Evolutionary conservation across 2,888 invertebrate species (phyloP).

Genomic region (Beris morrisii): DNA sequence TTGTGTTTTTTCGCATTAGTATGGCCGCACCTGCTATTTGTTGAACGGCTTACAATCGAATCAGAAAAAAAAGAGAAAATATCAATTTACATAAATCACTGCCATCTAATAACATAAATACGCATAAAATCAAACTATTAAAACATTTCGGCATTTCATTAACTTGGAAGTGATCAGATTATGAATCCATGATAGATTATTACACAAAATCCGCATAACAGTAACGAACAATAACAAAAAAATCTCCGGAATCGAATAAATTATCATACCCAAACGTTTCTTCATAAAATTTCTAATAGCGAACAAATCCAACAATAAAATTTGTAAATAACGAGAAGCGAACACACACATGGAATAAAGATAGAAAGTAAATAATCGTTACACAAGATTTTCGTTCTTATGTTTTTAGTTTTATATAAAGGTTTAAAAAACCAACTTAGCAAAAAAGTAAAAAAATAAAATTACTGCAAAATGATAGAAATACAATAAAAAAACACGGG

Average conservation of each 20-base stretch:
- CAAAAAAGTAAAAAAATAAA: constrained; percentile 21
- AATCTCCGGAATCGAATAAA: too few relatives aligned
- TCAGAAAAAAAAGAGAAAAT: too few relatives aligned
- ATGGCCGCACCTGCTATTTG: too few relatives aligned
- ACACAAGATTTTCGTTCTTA: constrained; percentile 27
- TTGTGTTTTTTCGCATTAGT: too few relatives aligned
- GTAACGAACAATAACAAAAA: too few relatives aligned
- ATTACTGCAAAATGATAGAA: background rate
- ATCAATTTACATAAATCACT: too few relatives aligned
- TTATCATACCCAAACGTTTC: background rate
- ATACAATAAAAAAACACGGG: constrained; percentile 20
- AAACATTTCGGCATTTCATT: background rate
- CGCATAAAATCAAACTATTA: too few relatives aligned
- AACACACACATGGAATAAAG: constrained; percentile 25
- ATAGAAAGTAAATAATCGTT: constrained; percentile 4
- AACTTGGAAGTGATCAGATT: background rate
- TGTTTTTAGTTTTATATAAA: constrained; percentile 37
- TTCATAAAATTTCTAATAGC: constrained; percentile 44
- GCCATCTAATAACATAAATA: too few relatives aligned
- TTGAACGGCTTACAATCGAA: too few relatives aligned
- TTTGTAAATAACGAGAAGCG: constrained; percentile 1
- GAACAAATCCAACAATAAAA: constrained; percentile 41
- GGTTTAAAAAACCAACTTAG: constrained; percentile 16
- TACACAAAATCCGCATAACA: background rate
- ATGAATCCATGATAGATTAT: background rate